Evolutionary conservation across 2,113 vertebrate species (phyloP).

Genomic region (Neodon shergylaensis): DNA sequence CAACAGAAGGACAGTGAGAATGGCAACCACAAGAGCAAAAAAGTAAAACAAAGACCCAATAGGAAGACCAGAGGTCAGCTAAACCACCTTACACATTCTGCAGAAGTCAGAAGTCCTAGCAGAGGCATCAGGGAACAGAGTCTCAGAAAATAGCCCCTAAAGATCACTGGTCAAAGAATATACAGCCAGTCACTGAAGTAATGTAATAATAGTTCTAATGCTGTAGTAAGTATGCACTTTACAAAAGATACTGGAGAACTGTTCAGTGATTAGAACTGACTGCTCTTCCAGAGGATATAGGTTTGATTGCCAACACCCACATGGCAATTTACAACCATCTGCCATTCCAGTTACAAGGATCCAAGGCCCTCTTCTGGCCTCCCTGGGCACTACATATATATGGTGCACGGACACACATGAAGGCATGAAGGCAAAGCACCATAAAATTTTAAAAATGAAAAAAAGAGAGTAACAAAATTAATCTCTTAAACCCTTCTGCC

Average conservation of each 20-base stretch:
- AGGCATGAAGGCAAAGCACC: background rate
- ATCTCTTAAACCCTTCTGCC: background rate
- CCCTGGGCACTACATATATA: background rate
- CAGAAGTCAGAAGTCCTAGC: rapidly evolving
- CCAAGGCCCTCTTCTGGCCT: background rate
- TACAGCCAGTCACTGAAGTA: background rate
- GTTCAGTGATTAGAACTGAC: background rate
- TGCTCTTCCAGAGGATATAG: background rate
- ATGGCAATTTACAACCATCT: background rate
- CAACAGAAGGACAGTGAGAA: background rate
- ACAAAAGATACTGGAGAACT: background rate
- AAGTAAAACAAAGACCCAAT: background rate
- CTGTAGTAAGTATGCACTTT: background rate
- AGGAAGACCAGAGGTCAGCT: background rate
- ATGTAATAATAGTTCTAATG: background rate
- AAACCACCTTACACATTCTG: background rate
- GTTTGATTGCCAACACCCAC: background rate
- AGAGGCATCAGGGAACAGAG: background rate
- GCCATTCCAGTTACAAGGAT: background rate
- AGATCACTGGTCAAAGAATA: background rate
- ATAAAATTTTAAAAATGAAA: background rate
- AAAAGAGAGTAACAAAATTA: background rate
- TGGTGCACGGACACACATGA: background rate
- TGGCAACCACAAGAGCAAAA: background rate
- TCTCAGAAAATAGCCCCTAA: background rate